Evolutionary conservation across 2,113 vertebrate genomes (phyloP).

Genomic region (Picathartes gymnocephalus): DNA sequence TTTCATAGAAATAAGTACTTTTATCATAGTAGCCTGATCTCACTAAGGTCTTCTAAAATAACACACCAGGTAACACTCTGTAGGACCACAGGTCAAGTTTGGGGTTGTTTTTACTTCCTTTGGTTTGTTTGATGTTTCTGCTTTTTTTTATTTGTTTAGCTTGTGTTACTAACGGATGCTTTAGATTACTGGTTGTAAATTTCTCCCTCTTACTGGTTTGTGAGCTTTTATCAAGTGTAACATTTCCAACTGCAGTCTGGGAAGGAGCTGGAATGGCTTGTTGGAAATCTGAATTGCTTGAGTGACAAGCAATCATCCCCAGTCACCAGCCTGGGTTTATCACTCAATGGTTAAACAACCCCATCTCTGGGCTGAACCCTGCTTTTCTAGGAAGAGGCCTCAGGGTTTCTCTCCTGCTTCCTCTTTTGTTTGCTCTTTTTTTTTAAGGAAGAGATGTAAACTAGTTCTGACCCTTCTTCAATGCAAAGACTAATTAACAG

Average conservation of each 20-base stretch:
- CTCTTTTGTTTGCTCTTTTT: not conserved
- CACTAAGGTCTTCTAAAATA: not conserved
- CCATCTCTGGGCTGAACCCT: accelerated
- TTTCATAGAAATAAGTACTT: not conserved
- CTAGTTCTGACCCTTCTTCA: not conserved
- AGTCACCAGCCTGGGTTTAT: not conserved
- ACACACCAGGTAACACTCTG: not conserved
- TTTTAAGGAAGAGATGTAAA: not conserved
- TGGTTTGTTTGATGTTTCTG: not conserved
- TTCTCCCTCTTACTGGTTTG: not conserved
- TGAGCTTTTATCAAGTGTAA: not conserved
- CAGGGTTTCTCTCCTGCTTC: not conserved
- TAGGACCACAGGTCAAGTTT: not conserved
- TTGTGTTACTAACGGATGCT: not conserved
- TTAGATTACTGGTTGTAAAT: not conserved
- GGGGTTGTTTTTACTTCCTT: not conserved
- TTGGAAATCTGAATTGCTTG: not conserved
- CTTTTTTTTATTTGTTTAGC: not conserved
- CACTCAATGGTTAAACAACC: not conserved
- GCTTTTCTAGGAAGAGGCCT: accelerated
- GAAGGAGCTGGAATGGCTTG: not conserved
- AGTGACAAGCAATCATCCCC: not conserved
- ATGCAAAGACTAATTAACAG: not conserved
- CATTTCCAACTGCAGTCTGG: not conserved
- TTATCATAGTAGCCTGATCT: not conserved